These are phyloP conservation scores for Nylanderia fulva DNA, from an alignment of 1,140 invertebrate species.

Conservation along the genomic window DNA sequence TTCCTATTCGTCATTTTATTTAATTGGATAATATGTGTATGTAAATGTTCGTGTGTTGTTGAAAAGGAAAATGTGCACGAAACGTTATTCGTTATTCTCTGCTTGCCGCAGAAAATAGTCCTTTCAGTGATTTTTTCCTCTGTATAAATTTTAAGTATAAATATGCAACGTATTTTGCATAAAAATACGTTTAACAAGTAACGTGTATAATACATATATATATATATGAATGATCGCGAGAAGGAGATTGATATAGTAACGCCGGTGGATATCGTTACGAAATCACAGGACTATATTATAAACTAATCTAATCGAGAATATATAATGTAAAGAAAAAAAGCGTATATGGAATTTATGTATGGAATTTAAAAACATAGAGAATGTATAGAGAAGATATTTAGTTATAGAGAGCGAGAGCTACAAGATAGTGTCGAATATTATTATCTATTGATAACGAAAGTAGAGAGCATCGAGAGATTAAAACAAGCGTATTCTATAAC, in stretches of 20 bases:
- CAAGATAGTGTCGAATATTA: constrained; percentile 58
- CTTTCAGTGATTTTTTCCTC: constrained; percentile 54
- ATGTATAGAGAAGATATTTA: constrained; percentile 74
- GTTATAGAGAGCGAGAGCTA: constrained; percentile 59
- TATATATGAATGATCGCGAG: constrained; percentile 18
- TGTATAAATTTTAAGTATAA: constrained; percentile 47
- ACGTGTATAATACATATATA: constrained; percentile 28
- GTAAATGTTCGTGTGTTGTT: not conserved
- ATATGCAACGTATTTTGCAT: constrained; percentile 13
- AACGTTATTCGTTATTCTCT: constrained; percentile 9
- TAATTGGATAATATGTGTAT: too few relatives aligned
- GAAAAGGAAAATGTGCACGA: constrained; percentile 5
- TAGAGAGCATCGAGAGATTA: constrained; percentile 35
- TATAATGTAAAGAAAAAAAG: constrained; percentile 37
- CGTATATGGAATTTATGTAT: constrained; percentile 63
- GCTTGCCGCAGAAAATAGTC: constrained; percentile 57
- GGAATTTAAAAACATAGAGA: constrained; percentile 56
- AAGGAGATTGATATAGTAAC: not conserved
- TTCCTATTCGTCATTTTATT: constrained; percentile 25
- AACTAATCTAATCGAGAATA: constrained; percentile 36
- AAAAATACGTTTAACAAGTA: constrained; percentile 48
- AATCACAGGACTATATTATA: constrained; percentile 53
- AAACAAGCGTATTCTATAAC: constrained; percentile 43
- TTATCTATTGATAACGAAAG: constrained; percentile 57
- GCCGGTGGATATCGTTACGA: constrained; percentile 20